These are phyloP conservation scores for Harlomillsia oculata DNA, from an alignment of 1,140 invertebrate genomes.

Conservation along the genomic window DNA sequence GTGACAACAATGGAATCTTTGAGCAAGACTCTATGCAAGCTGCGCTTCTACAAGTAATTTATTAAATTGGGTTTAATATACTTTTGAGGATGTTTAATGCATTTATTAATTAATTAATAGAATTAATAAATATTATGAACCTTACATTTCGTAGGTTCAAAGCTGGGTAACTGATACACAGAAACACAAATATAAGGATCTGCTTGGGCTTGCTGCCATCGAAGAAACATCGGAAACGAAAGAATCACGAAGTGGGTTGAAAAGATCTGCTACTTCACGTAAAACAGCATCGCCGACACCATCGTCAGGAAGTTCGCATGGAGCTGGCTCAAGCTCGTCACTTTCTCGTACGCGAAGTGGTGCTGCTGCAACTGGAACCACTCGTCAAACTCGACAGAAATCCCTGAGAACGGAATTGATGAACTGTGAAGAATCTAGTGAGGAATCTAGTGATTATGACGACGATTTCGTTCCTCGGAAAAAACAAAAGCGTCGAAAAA, in stretches of 20 bases:
- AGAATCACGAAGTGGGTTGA: conserved; percentile 6
- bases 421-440: conserved; percentile 15
- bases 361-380: too few species aligned
- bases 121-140: background rate
- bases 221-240: conserved; percentile 51
- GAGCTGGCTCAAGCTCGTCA: background rate
- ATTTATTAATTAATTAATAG: background rate
- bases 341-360: conserved; percentile 25
- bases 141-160: conserved; percentile 21
- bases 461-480: conserved; percentile 10
- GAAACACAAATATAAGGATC: conserved; percentile 79
- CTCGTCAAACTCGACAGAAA: background rate
- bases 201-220: conserved; percentile 81
- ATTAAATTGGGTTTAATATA: background rate
- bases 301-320: background rate
- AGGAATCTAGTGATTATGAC: conserved; percentile 25
- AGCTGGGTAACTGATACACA: conserved; percentile 55
- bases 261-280: conserved; percentile 8
- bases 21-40: conserved; percentile 77
- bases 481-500: conserved; percentile 18
- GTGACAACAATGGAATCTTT: conserved; percentile 48
- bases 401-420: conserved; percentile 15
- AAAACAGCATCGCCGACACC: conserved; percentile 16
- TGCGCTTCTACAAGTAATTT: conserved; percentile 53
- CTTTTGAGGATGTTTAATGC: background rate